Evolutionary conservation across 2,113 vertebrate species (phyloP), one percentile per base, ranked within the genome.

Genomic region (Pachyramphus minor): DNA sequence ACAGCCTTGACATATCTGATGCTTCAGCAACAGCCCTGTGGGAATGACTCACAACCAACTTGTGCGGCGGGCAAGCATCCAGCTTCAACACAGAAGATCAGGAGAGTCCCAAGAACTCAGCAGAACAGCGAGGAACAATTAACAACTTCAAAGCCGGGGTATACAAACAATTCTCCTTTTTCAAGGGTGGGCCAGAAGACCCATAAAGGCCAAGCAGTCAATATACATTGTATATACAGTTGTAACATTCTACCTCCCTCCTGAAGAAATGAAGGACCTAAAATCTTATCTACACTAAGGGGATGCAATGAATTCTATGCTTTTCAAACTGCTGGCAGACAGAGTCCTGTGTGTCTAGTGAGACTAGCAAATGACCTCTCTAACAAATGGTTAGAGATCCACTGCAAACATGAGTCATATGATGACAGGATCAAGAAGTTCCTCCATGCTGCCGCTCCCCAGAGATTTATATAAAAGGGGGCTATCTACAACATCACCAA

Each of bases 1-100:
- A 93, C 87, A 90, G 72, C 64, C 80, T 93, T 89, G 58, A 87
- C 68, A n/a, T 83, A 95, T 82, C 85, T 90, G 82, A 95, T 88
- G 89, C 50, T 96, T 92, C 84, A 96, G 84, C 76, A 87, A 87
- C 59, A 94, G 81, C 77, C 87, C 87, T 91, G 71, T 95, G 80
- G 67, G 87, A 96, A 86, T 63, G 59, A 74, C 50, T 87, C 66
- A 82, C 2, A 1, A 1, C 2, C 60, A 88, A 52, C 33, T 55
- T 72, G 69, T 22, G 37, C 37, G 80, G 84, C 58, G 94, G 89
- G 94, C 69, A 89, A 79, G 22, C 27, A 71, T 41, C 47, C 87
- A 95, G 35, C 15, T 92, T 91, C 74, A 49, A 89, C 19, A 85
- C 9, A 56, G 45, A 59, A 73, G 21, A 53, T 49, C 37, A 52